These are phyloP conservation scores for Sinocyclocheilus anshuiensis DNA, from an alignment of 2,113 vertebrate species.

Conservation along the genomic window DNA sequence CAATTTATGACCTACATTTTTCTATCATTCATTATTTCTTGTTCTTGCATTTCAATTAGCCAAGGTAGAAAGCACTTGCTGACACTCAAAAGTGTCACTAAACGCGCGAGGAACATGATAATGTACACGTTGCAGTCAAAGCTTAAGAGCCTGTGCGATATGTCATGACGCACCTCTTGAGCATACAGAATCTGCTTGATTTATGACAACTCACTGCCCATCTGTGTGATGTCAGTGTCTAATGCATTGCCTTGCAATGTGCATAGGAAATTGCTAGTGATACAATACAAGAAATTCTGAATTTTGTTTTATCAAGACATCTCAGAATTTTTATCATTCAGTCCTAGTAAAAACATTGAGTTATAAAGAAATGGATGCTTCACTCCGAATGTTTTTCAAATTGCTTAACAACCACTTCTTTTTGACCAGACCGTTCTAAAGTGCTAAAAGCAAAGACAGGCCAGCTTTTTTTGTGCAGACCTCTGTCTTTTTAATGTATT, in stretches of 20 bases:
- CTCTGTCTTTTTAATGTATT: not conserved
- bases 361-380: not conserved
- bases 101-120: not conserved
- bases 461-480: not conserved
- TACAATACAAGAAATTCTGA: no score
- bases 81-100: not conserved
- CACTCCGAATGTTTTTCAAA: not conserved
- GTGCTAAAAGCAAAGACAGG: conserved; percentile 5
- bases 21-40: conserved; percentile 12
- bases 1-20: conserved; percentile 1
- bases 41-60: conserved; percentile 37
- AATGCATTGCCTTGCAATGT: not conserved
- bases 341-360: not conserved
- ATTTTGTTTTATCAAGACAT: not conserved
- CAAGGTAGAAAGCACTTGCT: not conserved
- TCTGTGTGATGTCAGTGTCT: not conserved
- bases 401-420: not conserved
- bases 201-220: not conserved
- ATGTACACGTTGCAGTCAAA: not conserved
- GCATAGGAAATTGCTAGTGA: no score
- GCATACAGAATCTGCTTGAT: not conserved
- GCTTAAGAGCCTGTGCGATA: conserved; percentile 14
- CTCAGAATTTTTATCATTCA: not conserved
- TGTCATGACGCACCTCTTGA: conserved; percentile 8
- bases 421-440: not conserved